Evolutionary conservation across 1,140 invertebrate species (phyloP).

Genomic region (Cardiocondyla obscurior): DNA sequence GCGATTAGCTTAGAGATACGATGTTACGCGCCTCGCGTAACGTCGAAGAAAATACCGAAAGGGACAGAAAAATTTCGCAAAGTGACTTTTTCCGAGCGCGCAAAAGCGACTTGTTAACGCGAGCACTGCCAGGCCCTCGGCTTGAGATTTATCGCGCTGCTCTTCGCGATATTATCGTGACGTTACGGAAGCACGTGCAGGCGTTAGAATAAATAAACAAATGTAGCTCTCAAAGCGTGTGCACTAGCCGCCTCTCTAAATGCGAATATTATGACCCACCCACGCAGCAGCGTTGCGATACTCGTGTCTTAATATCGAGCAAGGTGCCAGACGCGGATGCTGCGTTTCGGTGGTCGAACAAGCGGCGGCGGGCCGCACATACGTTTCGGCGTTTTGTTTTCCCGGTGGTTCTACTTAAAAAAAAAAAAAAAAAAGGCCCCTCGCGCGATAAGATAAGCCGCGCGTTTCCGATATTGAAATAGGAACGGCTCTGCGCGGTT

Average conservation of each 20-base stretch:
- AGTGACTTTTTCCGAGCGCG: neutral
- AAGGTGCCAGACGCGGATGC: neutral
- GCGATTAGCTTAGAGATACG: neutral
- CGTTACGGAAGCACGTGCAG: neutral
- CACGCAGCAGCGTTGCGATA: neutral
- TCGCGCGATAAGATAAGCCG: constrained; percentile 32
- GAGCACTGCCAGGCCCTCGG: neutral
- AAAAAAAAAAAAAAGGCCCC: too few species aligned
- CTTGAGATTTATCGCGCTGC: neutral
- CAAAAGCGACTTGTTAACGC: neutral
- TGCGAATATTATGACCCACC: neutral
- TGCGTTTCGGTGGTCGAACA: too few species aligned
- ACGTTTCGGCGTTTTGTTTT: constrained; percentile 14
- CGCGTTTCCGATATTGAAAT: constrained; percentile 24
- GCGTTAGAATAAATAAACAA: constrained; percentile 12
- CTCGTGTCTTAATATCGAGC: neutral
- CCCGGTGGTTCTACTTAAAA: neutral
- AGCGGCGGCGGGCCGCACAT: too few species aligned
- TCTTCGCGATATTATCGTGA: neutral
- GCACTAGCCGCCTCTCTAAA: neutral
- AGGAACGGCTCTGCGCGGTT: neutral
- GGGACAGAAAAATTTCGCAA: neutral
- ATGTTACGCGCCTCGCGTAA: neutral
- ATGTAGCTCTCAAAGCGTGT: neutral
- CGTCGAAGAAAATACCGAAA: neutral